phyloP scores from a whole-genome alignment of 2,888 invertebrate genomes.

The Drosophila prostipennis region DNA sequence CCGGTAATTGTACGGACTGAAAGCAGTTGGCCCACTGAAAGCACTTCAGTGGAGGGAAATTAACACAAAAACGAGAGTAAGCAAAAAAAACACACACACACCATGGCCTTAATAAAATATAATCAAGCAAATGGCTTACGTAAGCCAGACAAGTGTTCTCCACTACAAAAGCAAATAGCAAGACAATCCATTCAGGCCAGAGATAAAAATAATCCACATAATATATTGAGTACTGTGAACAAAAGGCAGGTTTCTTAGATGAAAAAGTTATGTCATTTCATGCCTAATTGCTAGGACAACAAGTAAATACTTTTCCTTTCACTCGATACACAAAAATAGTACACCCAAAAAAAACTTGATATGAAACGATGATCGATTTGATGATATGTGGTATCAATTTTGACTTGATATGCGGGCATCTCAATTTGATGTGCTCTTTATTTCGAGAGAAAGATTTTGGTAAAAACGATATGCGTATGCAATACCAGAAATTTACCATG shows the following conservation, averaged over 20 bases:
- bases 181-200: too few species aligned
- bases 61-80: slow-evolving; percentile 10
- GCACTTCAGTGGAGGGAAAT: neutral
- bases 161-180: neutral
- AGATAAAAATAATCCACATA: neutral
- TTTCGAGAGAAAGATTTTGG: too few species aligned
- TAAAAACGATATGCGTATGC: too few species aligned
- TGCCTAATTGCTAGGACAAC: neutral
- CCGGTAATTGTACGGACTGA: slow-evolving; percentile 37
- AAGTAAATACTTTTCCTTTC: neutral
- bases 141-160: neutral
- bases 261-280: neutral
- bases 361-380: too few species aligned
- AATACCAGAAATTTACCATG: too few species aligned
- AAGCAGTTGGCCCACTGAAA: slow-evolving; percentile 19
- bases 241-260: neutral
- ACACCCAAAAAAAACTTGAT: too few species aligned
- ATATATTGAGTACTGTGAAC: neutral
- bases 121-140: slow-evolving; percentile 15
- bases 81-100: neutral
- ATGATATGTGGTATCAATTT: too few species aligned
- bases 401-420: too few species aligned
- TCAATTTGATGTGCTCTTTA: too few species aligned
- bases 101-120: slow-evolving; percentile 5
- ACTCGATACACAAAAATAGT: too few species aligned